These are phyloP conservation scores for Pherbina coryleti DNA, from an alignment of 2,888 invertebrate species.

Conservation along the genomic window DNA sequence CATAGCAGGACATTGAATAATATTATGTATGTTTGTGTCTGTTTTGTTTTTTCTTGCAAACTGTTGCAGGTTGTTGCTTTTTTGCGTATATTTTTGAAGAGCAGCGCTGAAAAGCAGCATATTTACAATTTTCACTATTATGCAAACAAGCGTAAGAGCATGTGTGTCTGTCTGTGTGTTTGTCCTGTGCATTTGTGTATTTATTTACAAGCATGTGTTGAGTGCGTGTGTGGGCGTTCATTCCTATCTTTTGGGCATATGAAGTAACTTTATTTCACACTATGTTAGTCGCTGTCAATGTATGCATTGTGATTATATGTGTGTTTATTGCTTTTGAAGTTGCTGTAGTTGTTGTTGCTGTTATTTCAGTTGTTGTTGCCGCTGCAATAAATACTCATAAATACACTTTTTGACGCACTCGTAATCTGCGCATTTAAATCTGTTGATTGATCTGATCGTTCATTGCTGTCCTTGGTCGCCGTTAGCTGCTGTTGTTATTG, in stretches of 20 bases:
- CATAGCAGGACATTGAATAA: background rate
- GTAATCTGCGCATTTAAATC: constrained; percentile 42
- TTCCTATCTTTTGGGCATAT: background rate
- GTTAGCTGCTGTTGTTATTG: constrained; percentile 20
- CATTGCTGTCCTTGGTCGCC: constrained; percentile 24
- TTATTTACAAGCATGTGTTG: background rate
- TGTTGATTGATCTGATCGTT: constrained; percentile 41
- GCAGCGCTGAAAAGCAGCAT: constrained; percentile 8
- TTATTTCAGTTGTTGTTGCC: constrained; percentile 17
- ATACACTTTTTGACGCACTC: constrained; percentile 24
- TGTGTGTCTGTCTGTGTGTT: background rate
- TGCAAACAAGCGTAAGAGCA: background rate
- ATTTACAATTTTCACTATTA: constrained; percentile 15
- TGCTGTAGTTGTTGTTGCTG: constrained; percentile 15
- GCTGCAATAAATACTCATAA: constrained; percentile 29
- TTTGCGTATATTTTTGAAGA: constrained; percentile 1
- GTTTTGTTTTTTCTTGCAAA: background rate
- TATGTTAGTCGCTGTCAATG: constrained; percentile 5
- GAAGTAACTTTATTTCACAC: constrained; percentile 26
- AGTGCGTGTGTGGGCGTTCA: background rate
- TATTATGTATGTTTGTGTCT: background rate
- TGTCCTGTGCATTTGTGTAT: background rate
- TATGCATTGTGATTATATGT: background rate
- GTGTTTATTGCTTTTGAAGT: background rate
- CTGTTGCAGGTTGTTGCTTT: background rate